phyloP scores from a whole-genome alignment of 2,113 vertebrate species.

The Sminthopsis crassicaudata region DNA sequence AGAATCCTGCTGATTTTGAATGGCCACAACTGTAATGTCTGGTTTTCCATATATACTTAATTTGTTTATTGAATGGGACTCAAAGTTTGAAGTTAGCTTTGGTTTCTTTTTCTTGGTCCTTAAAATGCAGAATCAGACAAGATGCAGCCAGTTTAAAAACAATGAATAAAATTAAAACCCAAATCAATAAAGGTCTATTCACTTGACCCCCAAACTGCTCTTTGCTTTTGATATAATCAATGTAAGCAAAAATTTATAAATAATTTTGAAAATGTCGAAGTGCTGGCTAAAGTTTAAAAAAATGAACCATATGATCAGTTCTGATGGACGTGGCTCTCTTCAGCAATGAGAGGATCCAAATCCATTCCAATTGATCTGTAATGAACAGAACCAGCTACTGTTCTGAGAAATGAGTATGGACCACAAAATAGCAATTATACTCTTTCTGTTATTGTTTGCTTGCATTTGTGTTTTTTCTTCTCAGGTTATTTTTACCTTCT shows the following conservation, averaged over 20 bases:
- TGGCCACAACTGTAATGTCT: neutral
- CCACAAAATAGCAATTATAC: no score
- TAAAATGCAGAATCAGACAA: neutral
- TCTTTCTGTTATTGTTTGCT: no score
- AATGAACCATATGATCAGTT: no score
- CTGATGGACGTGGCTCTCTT: no score
- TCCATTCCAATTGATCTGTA: no score
- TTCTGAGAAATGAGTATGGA: no score
- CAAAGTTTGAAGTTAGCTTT: neutral
- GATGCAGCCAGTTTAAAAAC: neutral
- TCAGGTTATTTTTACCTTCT: no score
- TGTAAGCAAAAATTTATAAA: slow-evolving; percentile 32
- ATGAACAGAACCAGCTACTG: no score
- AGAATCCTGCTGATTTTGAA: neutral
- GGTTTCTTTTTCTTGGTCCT: neutral
- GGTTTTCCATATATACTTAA: neutral
- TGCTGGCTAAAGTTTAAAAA: slow-evolving; percentile 1
- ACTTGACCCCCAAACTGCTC: neutral
- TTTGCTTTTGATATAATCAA: slow-evolving; percentile 35
- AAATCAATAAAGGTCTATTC: neutral
- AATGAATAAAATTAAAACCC: slow-evolving; percentile 1
- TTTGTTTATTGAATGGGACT: neutral
- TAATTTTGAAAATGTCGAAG: slow-evolving; percentile 30
- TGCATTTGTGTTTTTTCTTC: no score
- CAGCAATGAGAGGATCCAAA: no score